Conservation (phyloP, 2,113 vertebrate species). For the Chroicocephalus ridibundus region DNA sequence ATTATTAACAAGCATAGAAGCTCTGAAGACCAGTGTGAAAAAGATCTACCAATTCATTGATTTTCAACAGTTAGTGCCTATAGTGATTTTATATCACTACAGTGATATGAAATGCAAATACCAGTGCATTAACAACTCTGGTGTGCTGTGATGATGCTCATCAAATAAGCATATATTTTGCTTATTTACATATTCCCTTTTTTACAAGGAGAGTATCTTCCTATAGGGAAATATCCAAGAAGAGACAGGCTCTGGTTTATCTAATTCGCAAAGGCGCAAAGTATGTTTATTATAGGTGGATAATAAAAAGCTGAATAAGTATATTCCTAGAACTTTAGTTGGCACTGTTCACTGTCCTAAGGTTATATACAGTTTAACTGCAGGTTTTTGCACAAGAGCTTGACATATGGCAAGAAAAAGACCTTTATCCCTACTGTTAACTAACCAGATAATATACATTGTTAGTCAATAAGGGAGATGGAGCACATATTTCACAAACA, state of each 20-base stretch:
- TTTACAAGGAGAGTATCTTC: neutral
- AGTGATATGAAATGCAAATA: neutral
- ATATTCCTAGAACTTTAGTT: neutral
- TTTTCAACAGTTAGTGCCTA: neutral
- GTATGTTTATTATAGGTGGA: neutral
- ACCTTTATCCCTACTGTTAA: conserved; percentile 45
- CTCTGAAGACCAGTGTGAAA: neutral
- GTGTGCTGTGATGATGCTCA: neutral
- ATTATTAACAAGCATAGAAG: neutral
- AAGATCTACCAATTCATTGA: neutral
- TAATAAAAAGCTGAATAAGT: conserved; percentile 2
- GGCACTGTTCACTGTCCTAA: neutral
- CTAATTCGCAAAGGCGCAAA: neutral
- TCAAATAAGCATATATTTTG: neutral
- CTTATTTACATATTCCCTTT: neutral
- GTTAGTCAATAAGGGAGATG: neutral
- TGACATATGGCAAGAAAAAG: neutral
- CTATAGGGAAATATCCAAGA: neutral
- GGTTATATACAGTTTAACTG: conserved; percentile 8
- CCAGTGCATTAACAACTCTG: neutral
- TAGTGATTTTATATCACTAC: neutral
- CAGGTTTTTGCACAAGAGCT: conserved; percentile 21
- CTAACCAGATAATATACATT: conserved; percentile 3
- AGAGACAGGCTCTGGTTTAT: neutral
- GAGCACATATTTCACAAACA: neutral